A percentile compares a stretch with the other conserved stretches of the same genome.
phyloP scores from a whole-genome alignment of 2,113 vertebrate genomes.

The Arvicanthis niloticus region DNA sequence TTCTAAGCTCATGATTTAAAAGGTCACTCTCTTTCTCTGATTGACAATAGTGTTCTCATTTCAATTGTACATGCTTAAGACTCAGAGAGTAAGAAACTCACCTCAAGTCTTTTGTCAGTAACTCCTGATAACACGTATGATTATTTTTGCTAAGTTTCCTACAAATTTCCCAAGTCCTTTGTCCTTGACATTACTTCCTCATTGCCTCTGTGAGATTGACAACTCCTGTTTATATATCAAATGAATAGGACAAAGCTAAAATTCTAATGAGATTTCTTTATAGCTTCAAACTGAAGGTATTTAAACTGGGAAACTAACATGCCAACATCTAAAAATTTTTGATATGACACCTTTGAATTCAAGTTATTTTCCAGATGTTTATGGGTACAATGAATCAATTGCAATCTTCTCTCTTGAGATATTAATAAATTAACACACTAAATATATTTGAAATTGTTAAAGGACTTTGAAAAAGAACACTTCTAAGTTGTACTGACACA shows the following conservation, averaged over 20 bases:
- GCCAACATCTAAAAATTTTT: background rate
- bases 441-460: background rate
- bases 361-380: background rate
- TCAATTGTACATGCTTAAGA: background rate
- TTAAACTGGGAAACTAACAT: background rate
- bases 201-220: background rate
- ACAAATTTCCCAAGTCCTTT: background rate
- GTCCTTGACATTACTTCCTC: background rate
- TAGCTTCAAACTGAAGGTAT: background rate
- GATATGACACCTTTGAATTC: background rate
- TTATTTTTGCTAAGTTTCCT: background rate
- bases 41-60: background rate
- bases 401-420: background rate
- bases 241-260: background rate
- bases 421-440: background rate
- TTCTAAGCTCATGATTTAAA: background rate
- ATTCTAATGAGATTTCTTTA: background rate
- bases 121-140: background rate
- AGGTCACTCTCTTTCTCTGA: background rate
- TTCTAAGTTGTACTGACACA: background rate
- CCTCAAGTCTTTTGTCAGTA: background rate
- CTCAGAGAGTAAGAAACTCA: background rate
- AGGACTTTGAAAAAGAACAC: background rate
- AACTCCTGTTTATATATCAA: conserved; percentile 17
- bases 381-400: background rate